phyloP scores from a whole-genome alignment of 2,797 vertebrate species.

The Fundulus diaphanus region DNA sequence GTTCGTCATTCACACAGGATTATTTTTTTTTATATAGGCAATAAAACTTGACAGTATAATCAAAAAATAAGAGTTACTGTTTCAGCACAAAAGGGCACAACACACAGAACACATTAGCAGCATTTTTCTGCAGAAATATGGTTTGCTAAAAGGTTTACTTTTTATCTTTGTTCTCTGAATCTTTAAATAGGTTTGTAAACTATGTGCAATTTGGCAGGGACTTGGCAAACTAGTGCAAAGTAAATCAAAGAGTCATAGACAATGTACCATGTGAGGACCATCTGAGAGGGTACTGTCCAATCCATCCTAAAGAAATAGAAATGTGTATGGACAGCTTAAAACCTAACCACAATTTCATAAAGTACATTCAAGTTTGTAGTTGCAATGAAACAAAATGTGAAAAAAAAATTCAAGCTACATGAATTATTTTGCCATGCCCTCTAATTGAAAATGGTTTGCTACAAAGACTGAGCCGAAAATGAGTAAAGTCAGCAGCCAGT shows the following conservation, averaged over 20 bases:
- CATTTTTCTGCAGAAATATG: not conserved
- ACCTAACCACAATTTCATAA: not conserved
- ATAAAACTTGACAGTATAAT: not conserved
- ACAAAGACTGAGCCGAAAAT: not conserved
- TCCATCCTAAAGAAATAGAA: not conserved
- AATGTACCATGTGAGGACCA: not conserved
- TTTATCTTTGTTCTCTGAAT: not conserved
- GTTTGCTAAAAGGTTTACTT: not conserved
- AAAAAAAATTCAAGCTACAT: not conserved
- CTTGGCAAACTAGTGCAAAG: not conserved
- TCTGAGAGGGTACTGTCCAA: not conserved
- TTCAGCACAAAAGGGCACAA: not conserved
- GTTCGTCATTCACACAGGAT: not conserved
- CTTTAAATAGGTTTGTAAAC: not conserved
- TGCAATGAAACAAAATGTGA: not conserved
- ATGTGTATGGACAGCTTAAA: not conserved
- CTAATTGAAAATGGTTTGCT: not conserved
- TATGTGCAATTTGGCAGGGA: not conserved
- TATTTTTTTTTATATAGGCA: not conserved
- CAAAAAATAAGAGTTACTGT: not conserved
- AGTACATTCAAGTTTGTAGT: not conserved
- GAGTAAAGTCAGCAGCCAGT: not conserved
- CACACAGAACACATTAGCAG: not conserved
- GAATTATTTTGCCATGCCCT: not conserved
- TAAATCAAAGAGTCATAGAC: not conserved